Percentiles rank a stretch among this genome's conserved stretches.
These are phyloP conservation scores for Lacanobia oleracea DNA, from an alignment of 2,888 invertebrate species.

Conservation along the genomic window DNA sequence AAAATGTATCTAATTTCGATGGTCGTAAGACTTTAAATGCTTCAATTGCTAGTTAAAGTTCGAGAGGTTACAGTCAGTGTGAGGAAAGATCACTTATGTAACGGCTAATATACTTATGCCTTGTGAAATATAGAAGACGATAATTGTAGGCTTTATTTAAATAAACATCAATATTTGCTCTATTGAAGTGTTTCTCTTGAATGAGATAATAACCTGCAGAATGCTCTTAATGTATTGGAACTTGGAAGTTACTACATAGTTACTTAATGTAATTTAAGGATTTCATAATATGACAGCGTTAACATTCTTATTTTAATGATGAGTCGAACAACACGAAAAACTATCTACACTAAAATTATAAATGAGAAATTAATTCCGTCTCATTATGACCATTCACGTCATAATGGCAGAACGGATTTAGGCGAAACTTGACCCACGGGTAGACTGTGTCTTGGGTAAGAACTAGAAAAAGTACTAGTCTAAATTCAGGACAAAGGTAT, in stretches of 20 bases:
- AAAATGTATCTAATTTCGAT: constrained; percentile 39
- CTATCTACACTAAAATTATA: not conserved
- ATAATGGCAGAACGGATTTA: too few species aligned
- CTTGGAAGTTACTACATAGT: not conserved
- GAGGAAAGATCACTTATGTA: constrained; percentile 62
- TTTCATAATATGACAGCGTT: not conserved
- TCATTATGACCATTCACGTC: too few species aligned
- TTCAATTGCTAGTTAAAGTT: constrained; percentile 52
- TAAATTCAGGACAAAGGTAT: too few species aligned
- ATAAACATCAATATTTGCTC: constrained; percentile 19
- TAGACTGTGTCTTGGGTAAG: too few species aligned
- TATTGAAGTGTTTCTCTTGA: not conserved
- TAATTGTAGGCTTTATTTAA: constrained; percentile 21
- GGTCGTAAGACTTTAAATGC: constrained; percentile 44
- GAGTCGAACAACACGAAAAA: not conserved
- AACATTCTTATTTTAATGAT: not conserved
- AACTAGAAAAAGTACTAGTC: too few species aligned
- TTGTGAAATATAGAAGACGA: constrained; percentile 50
- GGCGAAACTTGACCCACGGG: too few species aligned
- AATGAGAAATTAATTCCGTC: too few species aligned
- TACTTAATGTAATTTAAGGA: not conserved
- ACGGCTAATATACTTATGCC: constrained; percentile 41
- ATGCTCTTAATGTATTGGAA: too few species aligned
- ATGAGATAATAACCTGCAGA: not conserved
- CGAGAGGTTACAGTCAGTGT: constrained; percentile 59